Evolutionary conservation across 2,888 invertebrate genomes (phyloP), one percentile per base, ranked within the genome.

Genomic region (Urechis unicinctus): DNA sequence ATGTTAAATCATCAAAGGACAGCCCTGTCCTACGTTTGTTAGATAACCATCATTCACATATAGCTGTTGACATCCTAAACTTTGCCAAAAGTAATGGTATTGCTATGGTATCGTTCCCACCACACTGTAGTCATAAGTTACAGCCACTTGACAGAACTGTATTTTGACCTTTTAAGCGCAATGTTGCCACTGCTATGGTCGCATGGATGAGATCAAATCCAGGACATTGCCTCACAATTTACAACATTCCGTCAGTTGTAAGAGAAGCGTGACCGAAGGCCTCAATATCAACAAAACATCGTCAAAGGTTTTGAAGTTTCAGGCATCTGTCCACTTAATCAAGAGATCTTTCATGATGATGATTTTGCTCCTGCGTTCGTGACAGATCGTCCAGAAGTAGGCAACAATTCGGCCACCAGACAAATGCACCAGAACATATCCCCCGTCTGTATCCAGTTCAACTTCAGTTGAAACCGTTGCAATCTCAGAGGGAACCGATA

Each of bases 91-190:
- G 68, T 36, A 65, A 69, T 63, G 74, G 77, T 13, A 70, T 79
- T 30, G 65, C 71, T 46, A 58, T 78, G 50, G 63, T 79, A 41
- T 73, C 76, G 4, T 68, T 77, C 46, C 76, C 73, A 26, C 77
- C 74, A n/a, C 77, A 79, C 62, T 72, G 73, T 9, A 25, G 25
- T 6, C 28, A 48, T 26, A 9, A 26, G 17, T 28, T 48, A 9
- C 48, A 48, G 21, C 28, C 48, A 6, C 48, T 48, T 9, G 24
- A 48, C 21, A 5, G 28, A 26, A 26, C 26, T 26, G 48, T 48
- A 6, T 48, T 25, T 48, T 9, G 24, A 5, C 48, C 48, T 9
- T 48, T 48, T 21, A 48, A 48, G 48, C 5, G 6, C 9, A 6
- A 6, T 21, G 13, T 6, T 21, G 26, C 13, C 48, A 25, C 9